Evolutionary conservation across 2,797 vertebrate genomes (phyloP).

Genomic region (Mormyrops boulengeri): DNA sequence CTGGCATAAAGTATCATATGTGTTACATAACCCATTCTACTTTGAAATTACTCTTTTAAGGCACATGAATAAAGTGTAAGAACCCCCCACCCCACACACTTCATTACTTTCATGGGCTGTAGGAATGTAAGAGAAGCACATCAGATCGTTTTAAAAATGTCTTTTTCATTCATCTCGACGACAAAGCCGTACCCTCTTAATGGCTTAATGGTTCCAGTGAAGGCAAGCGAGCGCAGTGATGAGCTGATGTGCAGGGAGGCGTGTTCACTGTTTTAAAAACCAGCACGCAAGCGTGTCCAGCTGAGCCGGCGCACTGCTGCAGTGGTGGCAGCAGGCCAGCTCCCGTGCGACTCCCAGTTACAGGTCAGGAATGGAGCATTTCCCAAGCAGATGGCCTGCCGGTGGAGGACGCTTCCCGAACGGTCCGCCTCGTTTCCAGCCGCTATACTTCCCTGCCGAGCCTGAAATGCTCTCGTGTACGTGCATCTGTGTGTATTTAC

Average conservation of each 20-base stretch:
- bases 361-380: not conserved
- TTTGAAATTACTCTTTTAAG: not conserved
- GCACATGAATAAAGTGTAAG: not conserved
- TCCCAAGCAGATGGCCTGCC: constrained; percentile 1
- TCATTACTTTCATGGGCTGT: not conserved
- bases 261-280: not conserved
- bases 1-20: not conserved
- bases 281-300: not conserved
- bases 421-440: not conserved
- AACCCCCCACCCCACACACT: not conserved
- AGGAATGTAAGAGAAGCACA: not conserved
- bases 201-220: not conserved
- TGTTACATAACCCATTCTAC: constrained; percentile 17
- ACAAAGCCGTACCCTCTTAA: not conserved
- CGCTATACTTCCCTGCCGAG: not conserved
- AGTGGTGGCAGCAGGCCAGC: not conserved
- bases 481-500: not conserved
- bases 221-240: not conserved
- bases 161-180: not conserved
- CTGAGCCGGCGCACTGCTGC: not conserved
- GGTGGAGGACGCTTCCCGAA: not conserved
- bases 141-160: not conserved
- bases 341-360: not conserved
- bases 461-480: not conserved
- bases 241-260: not conserved